Evolutionary conservation across 2,113 vertebrate species (phyloP).

Genomic region (Syngnathus typhle): DNA sequence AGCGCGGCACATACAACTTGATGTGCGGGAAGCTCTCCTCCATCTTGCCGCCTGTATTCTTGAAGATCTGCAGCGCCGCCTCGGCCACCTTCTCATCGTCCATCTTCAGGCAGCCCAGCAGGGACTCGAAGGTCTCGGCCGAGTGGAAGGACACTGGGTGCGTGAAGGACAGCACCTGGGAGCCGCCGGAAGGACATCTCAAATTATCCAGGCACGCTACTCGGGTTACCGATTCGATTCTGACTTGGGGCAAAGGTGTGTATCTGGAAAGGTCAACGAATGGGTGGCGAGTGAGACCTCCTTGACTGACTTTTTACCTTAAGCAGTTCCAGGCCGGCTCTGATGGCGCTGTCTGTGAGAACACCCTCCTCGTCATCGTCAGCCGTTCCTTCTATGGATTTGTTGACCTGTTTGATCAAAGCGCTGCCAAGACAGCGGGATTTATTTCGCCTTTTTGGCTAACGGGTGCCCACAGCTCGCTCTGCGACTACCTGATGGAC

Average conservation of each 20-base stretch:
- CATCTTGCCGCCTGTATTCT: slow-evolving; percentile 92
- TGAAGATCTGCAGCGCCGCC: slow-evolving; percentile 95
- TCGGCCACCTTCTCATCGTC: slow-evolving; percentile 98
- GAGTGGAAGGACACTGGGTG: slow-evolving; percentile 98
- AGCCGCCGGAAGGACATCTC: not conserved
- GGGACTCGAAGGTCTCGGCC: slow-evolving; percentile 95
- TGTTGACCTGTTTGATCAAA: slow-evolving; percentile 92
- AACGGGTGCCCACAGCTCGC: not conserved
- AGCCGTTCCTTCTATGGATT: slow-evolving; percentile 91
- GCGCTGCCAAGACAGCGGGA: slow-evolving; percentile 68
- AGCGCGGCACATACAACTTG: slow-evolving; percentile 81
- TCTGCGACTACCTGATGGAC: slow-evolving; percentile 83
- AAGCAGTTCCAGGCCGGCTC: slow-evolving; percentile 91
- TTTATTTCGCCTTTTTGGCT: not conserved
- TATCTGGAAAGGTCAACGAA: no score
- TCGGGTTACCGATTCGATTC: no score
- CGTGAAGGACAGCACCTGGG: slow-evolving; percentile 94
- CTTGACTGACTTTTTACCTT: slow-evolving; percentile 72
- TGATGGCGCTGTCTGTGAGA: slow-evolving; percentile 90
- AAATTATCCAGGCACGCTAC: not conserved
- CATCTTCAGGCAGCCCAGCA: slow-evolving; percentile 96
- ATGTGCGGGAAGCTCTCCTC: slow-evolving; percentile 97
- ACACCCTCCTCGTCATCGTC: slow-evolving; percentile 95
- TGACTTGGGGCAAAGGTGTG: no score
- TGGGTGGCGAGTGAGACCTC: no score